A percentile compares a stretch with the other conserved stretches of the same genome.
Evolutionary conservation across 2,888 invertebrate species (phyloP).

Genomic region (Drosophila tanythrix): DNA sequence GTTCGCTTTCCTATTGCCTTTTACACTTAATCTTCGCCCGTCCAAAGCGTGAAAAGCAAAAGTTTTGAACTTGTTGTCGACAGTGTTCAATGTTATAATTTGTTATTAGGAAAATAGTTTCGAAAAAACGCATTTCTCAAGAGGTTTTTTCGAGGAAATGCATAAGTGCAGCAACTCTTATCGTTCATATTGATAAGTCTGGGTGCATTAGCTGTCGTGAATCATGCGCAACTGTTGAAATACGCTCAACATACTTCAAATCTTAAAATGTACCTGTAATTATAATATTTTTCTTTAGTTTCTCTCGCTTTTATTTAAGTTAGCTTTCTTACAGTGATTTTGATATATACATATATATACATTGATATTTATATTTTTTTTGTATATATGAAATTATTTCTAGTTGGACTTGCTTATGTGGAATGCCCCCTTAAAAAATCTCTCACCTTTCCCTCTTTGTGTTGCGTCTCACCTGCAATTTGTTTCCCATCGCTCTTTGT

Average conservation of each 20-base stretch:
- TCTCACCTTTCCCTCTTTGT: neutral
- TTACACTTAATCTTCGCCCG: constrained; percentile 32
- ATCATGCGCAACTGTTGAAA: neutral
- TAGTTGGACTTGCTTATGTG: constrained; percentile 18
- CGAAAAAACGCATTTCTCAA: constrained; percentile 11
- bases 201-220: neutral
- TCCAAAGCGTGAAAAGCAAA: constrained; percentile 68
- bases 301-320: neutral
- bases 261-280: neutral
- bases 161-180: constrained; percentile 9
- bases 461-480: constrained; percentile 28
- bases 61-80: constrained; percentile 57
- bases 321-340: neutral
- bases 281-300: neutral
- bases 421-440: neutral
- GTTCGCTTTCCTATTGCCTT: constrained; percentile 53
- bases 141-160: constrained; percentile 9
- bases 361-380: too few species aligned
- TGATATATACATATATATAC: too few species aligned
- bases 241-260: neutral
- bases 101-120: constrained; percentile 28
- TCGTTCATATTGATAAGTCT: neutral
- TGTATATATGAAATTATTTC: neutral
- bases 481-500: constrained; percentile 38
- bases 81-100: constrained; percentile 17